Evolutionary conservation across 2,113 vertebrate genomes (phyloP).

Genomic region (Sterna hirundo): DNA sequence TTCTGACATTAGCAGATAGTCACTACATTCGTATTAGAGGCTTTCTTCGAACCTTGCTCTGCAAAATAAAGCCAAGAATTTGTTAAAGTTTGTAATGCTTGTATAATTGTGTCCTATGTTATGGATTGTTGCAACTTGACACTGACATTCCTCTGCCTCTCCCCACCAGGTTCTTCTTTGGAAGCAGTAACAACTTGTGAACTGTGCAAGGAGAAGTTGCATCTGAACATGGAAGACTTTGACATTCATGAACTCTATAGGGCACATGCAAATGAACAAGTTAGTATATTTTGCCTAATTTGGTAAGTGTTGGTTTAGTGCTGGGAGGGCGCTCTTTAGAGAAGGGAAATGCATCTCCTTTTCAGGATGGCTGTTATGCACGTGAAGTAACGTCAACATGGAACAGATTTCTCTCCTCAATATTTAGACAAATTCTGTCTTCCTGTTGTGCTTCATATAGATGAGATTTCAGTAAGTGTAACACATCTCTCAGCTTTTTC

Average conservation of each 20-base stretch:
- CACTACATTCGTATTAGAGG: background rate
- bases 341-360: background rate
- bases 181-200: slow-evolving; percentile 95
- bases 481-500: background rate
- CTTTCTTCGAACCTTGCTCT: background rate
- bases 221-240: slow-evolving; percentile 95
- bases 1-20: background rate
- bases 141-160: background rate
- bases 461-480: background rate
- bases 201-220: slow-evolving; percentile 94
- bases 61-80: background rate
- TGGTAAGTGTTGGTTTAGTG: slow-evolving; percentile 74
- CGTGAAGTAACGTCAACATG: background rate
- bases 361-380: background rate
- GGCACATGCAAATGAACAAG: slow-evolving; percentile 90
- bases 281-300: slow-evolving; percentile 83
- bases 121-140: background rate
- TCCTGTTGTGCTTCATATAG: background rate
- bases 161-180: slow-evolving; percentile 84
- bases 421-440: background rate
- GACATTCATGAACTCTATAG: slow-evolving; percentile 95
- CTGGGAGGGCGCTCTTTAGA: slow-evolving; percentile 25
- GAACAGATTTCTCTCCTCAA: background rate
- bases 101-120: background rate
- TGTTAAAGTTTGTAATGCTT: background rate